Evolutionary conservation across 1,140 invertebrate genomes (phyloP).

Genomic region (Armadillidium nasatum): DNA sequence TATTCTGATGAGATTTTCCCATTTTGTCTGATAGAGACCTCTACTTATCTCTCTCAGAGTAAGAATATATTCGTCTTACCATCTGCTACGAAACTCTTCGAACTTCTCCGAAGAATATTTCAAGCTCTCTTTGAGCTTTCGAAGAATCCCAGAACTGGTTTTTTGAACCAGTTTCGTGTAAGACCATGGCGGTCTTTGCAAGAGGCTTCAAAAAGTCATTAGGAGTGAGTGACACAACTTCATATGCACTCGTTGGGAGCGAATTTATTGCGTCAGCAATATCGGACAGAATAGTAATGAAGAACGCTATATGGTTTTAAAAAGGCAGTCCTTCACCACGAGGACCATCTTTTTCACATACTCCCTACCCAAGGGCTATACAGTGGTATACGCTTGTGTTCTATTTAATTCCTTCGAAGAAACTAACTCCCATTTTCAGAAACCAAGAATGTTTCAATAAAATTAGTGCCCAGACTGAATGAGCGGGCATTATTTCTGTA

Average conservation of each 20-base stretch:
- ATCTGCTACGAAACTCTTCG: no score
- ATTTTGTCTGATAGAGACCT: no score
- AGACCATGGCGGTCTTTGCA: no score
- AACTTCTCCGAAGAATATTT: no score
- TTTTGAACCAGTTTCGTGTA: no score
- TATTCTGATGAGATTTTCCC: no score
- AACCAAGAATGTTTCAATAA: neutral
- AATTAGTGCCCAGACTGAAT: neutral
- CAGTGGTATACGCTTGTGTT: constrained; percentile 9
- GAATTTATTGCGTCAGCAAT: neutral
- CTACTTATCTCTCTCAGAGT: no score
- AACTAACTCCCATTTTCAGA: neutral
- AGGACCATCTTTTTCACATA: neutral
- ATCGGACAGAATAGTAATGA: neutral
- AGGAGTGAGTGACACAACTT: no score
- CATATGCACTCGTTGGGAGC: neutral
- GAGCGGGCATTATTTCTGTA: constrained; percentile 12
- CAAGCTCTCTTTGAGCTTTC: no score
- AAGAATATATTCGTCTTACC: no score
- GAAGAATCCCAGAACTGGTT: no score
- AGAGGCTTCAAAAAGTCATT: no score
- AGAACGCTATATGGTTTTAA: neutral
- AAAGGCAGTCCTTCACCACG: neutral
- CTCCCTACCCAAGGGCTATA: neutral
- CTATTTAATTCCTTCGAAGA: neutral